Evolutionary conservation across 2,888 invertebrate species (phyloP).

Genomic region (Lacanobia oleracea): DNA sequence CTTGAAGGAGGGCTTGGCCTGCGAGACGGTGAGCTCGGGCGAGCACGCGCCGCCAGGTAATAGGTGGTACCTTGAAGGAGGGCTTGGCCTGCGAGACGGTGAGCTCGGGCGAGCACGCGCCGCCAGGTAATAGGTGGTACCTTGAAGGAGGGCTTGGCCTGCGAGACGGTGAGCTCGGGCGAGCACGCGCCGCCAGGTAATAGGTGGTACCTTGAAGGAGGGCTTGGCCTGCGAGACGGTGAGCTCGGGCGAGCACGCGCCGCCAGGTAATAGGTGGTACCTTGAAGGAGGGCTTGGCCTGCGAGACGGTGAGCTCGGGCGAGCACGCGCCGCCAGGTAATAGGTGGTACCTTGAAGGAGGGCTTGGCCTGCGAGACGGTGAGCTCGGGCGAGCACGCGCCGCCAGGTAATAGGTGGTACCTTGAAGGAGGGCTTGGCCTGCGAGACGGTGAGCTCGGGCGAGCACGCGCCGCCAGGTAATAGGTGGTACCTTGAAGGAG

Average conservation of each 20-base stretch:
- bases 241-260: constrained; percentile 85
- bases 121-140: constrained; percentile 57
- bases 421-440: too few species aligned
- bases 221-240: constrained; percentile 83
- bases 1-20: too few species aligned
- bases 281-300: too few species aligned
- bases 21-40: too few species aligned
- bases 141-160: too few species aligned
- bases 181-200: not conserved
- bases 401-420: constrained; percentile 57
- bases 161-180: too few species aligned
- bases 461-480: not conserved
- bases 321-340: not conserved
- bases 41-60: not conserved
- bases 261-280: constrained; percentile 57
- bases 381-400: constrained; percentile 85
- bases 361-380: constrained; percentile 83
- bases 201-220: constrained; percentile 62
- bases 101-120: constrained; percentile 85
- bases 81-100: constrained; percentile 83
- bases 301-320: too few species aligned
- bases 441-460: too few species aligned
- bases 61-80: constrained; percentile 62
- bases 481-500: constrained; percentile 62
- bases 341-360: constrained; percentile 62